These are phyloP conservation scores for Alloscopus bannaensis DNA, from an alignment of 2,888 invertebrate species.

Conservation along the genomic window DNA sequence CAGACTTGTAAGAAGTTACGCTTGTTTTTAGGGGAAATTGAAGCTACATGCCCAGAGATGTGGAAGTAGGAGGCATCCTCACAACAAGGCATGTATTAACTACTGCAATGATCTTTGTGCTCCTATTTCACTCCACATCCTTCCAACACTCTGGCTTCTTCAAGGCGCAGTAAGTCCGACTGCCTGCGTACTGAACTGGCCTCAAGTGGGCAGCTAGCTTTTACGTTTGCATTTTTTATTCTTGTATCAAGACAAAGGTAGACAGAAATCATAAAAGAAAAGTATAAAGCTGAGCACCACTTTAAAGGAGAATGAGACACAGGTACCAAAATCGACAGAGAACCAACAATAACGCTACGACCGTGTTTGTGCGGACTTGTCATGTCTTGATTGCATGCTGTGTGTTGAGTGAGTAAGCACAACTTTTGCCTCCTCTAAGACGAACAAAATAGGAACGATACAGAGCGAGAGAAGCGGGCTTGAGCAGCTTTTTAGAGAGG, in stretches of 20 bases:
- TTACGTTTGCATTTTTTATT: conserved; percentile 16
- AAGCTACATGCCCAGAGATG: conserved; percentile 31
- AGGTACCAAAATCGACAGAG: too few relatives aligned
- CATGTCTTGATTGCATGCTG: too few relatives aligned
- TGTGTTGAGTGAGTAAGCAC: conserved; percentile 9
- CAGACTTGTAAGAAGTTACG: too few relatives aligned
- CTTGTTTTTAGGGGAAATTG: too few relatives aligned
- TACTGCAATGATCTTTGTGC: conserved; percentile 18
- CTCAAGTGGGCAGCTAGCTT: conserved; percentile 6
- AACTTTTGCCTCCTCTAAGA: too few relatives aligned
- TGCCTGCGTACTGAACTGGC: too few relatives aligned
- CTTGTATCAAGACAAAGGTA: too few relatives aligned
- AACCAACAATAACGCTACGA: too few relatives aligned
- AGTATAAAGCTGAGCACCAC: too few relatives aligned
- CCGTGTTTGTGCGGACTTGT: too few relatives aligned
- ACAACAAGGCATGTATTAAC: not conserved
- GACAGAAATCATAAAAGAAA: too few relatives aligned
- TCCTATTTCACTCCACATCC: not conserved
- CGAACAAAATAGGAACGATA: not conserved
- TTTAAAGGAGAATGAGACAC: too few relatives aligned
- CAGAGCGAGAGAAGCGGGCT: conserved; percentile 11
- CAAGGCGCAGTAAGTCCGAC: not conserved
- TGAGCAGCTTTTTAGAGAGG: conserved; percentile 34
- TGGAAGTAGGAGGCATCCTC: conserved; percentile 49
- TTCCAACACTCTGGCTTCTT: not conserved